Evolutionary conservation across 2,113 vertebrate species (phyloP).

Genomic region (Coptodon bakossiorum): DNA sequence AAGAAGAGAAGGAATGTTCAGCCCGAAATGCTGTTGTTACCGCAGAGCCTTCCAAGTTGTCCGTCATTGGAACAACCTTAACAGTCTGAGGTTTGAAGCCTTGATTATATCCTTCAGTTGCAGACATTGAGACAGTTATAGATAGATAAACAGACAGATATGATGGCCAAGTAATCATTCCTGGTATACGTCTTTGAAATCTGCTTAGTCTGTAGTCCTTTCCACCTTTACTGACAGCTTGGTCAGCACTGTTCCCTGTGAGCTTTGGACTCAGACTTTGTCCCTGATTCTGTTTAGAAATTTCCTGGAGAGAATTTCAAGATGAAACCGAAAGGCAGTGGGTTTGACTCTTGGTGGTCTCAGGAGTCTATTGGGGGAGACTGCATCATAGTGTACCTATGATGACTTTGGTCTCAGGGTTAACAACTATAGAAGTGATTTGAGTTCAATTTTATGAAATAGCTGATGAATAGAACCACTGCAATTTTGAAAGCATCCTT

Average conservation of each 20-base stretch:
- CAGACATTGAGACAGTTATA: not conserved
- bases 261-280: not conserved
- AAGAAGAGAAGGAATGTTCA: not conserved
- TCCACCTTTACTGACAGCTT: not conserved
- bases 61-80: not conserved
- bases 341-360: not conserved
- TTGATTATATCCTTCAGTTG: not conserved
- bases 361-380: not conserved
- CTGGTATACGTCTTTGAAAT: not conserved
- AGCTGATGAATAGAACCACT: not conserved
- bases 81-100: not conserved
- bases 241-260: not conserved
- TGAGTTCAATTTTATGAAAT: not conserved
- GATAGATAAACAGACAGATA: not conserved
- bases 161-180: not conserved
- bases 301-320: not conserved
- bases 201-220: not conserved
- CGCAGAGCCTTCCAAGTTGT: not conserved
- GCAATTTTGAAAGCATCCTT: not conserved
- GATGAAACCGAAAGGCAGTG: not conserved
- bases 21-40: rapidly evolving
- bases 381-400: not conserved
- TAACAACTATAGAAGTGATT: not conserved
- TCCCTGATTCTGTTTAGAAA: not conserved
- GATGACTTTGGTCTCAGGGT: not conserved